Evolutionary conservation across 1,140 invertebrate genomes (phyloP).

Genomic region (Aphidius ervi): DNA sequence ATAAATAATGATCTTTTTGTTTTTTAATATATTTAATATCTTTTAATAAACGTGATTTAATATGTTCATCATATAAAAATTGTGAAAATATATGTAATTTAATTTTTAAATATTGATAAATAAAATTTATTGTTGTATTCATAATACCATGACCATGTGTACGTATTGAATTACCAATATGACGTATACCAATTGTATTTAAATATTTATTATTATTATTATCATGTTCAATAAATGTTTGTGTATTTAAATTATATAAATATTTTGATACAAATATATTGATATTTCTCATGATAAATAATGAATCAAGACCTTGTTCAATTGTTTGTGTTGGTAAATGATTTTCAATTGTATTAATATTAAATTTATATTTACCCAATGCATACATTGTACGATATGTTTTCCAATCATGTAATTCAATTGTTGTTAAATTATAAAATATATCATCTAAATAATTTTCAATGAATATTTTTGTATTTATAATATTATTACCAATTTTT

Average conservation of each 20-base stretch:
- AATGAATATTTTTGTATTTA: constrained; percentile 53
- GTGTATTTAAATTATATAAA: constrained; percentile 95
- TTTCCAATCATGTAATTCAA: constrained; percentile 96
- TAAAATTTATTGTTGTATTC: constrained; percentile 96
- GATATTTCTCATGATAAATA: constrained; percentile 97
- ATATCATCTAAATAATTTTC: constrained; percentile 92
- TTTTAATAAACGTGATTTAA: constrained; percentile 91
- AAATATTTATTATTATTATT: constrained; percentile 90
- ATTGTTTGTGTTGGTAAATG: constrained; percentile 94
- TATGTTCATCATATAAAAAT: constrained; percentile 97
- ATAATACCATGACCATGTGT: constrained; percentile 97
- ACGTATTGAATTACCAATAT: constrained; percentile 95
- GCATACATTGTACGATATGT: constrained; percentile 95
- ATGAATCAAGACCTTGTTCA: constrained; percentile 95
- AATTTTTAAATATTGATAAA: constrained; percentile 92
- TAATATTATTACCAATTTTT: constrained; percentile 34
- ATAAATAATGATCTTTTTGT: constrained; percentile 48
- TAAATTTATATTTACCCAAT: constrained; percentile 83
- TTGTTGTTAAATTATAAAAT: constrained; percentile 97
- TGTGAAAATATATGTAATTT: constrained; percentile 96
- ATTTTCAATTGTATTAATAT: constrained; percentile 78
- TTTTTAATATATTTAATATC: constrained; percentile 66
- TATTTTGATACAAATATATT: constrained; percentile 92
- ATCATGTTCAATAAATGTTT: constrained; percentile 87
- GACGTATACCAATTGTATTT: constrained; percentile 92